Conservation (phyloP, 2,113 vertebrate species). For the Bubo bubo region DNA sequence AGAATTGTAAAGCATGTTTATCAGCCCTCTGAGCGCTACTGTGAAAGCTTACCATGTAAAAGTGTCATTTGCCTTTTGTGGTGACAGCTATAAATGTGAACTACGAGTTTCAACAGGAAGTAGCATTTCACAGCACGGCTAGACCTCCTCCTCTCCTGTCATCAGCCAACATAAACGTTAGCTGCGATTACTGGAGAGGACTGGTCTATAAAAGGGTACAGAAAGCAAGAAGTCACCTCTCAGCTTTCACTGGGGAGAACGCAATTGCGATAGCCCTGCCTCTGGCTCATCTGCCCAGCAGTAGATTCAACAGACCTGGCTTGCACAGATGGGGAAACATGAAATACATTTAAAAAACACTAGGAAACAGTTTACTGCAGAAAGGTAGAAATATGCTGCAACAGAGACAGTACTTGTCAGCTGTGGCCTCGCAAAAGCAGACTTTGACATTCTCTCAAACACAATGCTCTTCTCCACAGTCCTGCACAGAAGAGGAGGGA, state of each 20-base stretch:
- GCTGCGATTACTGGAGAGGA: not conserved
- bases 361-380: not conserved
- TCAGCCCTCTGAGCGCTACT: not conserved
- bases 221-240: not conserved
- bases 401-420: not conserved
- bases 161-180: not conserved
- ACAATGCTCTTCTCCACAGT: not conserved
- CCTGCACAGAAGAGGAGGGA: not conserved
- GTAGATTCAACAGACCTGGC: not conserved
- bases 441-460: not conserved
- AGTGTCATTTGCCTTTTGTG: constrained; percentile 6
- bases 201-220: not conserved
- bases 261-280: not conserved
- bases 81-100: not conserved
- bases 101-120: not conserved
- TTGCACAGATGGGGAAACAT: not conserved
- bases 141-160: not conserved
- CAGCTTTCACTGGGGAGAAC: not conserved
- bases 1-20: not conserved
- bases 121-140: not conserved
- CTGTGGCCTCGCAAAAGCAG: rapidly evolving
- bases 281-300: not conserved
- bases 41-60: not conserved
- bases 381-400: not conserved
- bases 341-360: not conserved